Evolutionary conservation across 2,888 invertebrate genomes (phyloP).

Genomic region (Microchrysa polita): DNA sequence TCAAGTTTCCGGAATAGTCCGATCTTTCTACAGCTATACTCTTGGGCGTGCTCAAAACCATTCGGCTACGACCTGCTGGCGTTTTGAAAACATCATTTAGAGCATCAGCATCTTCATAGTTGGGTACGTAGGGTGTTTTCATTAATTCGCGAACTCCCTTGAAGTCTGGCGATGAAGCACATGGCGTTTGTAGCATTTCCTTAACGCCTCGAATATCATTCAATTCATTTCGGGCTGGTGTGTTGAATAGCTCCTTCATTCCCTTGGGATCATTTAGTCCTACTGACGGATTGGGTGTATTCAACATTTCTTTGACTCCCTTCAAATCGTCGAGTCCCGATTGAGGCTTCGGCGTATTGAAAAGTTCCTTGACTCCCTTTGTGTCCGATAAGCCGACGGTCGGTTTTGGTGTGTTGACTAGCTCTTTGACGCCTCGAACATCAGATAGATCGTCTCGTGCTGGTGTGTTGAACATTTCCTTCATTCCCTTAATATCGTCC

Average conservation of each 20-base stretch:
- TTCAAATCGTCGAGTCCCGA: background rate
- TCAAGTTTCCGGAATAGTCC: slow-evolving; percentile 43
- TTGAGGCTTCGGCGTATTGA: slow-evolving; percentile 9
- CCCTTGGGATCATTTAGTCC: slow-evolving; percentile 49
- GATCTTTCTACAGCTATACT: slow-evolving; percentile 57
- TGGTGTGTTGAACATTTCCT: slow-evolving; percentile 56
- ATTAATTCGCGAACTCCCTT: slow-evolving; percentile 28
- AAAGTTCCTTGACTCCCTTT: slow-evolving; percentile 35
- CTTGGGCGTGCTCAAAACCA: slow-evolving; percentile 59
- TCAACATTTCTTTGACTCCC: slow-evolving; percentile 37
- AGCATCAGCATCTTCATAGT: background rate
- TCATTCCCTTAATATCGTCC: slow-evolving; percentile 51
- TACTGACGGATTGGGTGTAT: slow-evolving; percentile 12
- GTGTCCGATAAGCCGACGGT: background rate
- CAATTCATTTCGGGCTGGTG: slow-evolving; percentile 48
- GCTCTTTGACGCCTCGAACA: slow-evolving; percentile 28
- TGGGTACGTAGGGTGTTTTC: slow-evolving; percentile 26
- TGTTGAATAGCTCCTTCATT: slow-evolving; percentile 59
- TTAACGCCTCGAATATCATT: slow-evolving; percentile 23
- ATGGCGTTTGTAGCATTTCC: slow-evolving; percentile 17
- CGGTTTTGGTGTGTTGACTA: slow-evolving; percentile 37
- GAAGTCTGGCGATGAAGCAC: background rate
- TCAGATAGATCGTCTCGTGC: slow-evolving; percentile 53
- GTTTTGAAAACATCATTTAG: slow-evolving; percentile 58
- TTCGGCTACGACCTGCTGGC: slow-evolving; percentile 58